phyloP scores from a whole-genome alignment of 2,113 vertebrate species.

The Romanogobio albipinnatus region DNA sequence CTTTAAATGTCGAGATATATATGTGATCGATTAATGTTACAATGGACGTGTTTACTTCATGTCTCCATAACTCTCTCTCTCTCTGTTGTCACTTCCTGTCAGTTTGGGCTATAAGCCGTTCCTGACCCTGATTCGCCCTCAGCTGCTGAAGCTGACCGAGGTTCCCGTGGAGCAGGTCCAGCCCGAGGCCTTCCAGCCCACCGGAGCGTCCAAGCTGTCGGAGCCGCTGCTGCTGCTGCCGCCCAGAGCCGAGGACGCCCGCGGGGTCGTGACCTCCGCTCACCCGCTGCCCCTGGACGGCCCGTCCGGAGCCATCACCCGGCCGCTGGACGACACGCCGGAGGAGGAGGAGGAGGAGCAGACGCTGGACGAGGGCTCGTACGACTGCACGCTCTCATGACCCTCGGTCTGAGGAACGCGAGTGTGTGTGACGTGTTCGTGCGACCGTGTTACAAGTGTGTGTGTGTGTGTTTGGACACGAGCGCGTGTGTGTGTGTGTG shows the following conservation, averaged over 20 bases:
- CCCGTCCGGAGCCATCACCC: conserved; percentile 39
- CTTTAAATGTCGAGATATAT: no score
- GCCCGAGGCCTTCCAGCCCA: conserved; percentile 89
- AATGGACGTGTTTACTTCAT: no score
- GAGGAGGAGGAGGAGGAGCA: conserved; percentile 72
- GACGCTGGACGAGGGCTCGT: conserved; percentile 87
- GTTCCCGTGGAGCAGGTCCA: conserved; percentile 81
- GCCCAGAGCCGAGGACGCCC: conserved; percentile 81
- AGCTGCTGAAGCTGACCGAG: conserved; percentile 49
- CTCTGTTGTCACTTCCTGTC: no score
- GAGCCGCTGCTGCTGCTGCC: conserved; percentile 71
- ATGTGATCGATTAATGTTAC: no score
- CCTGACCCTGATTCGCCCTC: no score
- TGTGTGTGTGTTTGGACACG: no score
- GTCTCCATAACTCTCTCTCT: no score
- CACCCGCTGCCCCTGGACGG: conserved; percentile 75
- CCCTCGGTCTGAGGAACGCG: background rate
- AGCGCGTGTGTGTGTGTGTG: background rate
- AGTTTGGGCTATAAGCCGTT: no score
- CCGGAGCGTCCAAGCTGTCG: conserved; percentile 76
- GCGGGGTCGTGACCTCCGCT: conserved; percentile 53
- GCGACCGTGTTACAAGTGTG: no score
- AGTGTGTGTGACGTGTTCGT: no score
- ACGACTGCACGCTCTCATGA: conserved; percentile 93
- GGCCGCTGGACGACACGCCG: conserved; percentile 61